Base-by-base conservation (phyloP, 2,888 invertebrate genomes). In the Poecilus cupreus region DNA sequence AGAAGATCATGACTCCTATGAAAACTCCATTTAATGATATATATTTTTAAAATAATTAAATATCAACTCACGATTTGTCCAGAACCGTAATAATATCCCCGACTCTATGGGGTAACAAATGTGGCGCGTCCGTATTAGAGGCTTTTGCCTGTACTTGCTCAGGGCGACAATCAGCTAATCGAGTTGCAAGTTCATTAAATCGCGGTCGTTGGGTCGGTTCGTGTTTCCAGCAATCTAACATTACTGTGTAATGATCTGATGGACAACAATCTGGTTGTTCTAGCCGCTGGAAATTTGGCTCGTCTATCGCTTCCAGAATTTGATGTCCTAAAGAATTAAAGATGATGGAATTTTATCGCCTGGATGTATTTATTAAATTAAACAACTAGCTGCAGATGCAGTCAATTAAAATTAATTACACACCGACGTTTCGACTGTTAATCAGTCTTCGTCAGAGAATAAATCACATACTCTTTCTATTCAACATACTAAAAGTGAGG, bases 221-320 rank as follows among this genome's bases (percentile, higher is more conserved):
- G 87, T 98, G 98, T 82, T 96, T 94, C 99, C 99, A 99, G 88
- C 99, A 99, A 87, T 97, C 96, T 84, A 95, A 91, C 98, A 99
- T 98, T 10, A 97, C 89, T 6, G 93, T 92, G 88, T 97, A 98
- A 88, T 97, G 97, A 49, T 97, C 97, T 84, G 95, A 94, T 0
- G 99, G 98, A 87, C 98, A 98, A 86, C 96, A 96, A 86, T 98
- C 98, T 0, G 98, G 98, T 85, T 96, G 94, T 87, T 98, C 98
- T 83, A 98, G 90, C 82, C 98, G 92, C 92, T 96, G 96, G 88
- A 93, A 96, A 88, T 96, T 95, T 26, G 98, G 98, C 82, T 96
- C 94, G 89, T 99, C 98, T 82, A 99, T 98, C 3, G 98, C 96
- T 89, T 97, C 97, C 3, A 99, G 89, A 84, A 99, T 99, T 89